Evolutionary conservation across 2,113 vertebrate genomes (phyloP), one percentile per base, ranked within the genome.

Genomic region (Globicephala melas): DNA sequence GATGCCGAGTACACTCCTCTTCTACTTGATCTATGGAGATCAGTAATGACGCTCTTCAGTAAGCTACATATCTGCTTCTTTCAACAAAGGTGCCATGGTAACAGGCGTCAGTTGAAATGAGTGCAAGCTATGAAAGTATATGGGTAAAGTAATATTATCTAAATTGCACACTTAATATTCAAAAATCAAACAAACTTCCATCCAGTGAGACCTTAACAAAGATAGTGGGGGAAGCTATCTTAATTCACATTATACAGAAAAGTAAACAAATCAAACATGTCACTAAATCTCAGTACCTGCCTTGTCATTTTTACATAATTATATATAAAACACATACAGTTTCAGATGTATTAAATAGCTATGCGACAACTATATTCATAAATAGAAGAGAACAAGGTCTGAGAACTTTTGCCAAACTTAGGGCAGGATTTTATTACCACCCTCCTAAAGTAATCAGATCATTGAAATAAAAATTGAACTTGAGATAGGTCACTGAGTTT

Each of bases 21-120:
- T 70, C 90, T 93, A 76, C 63, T 97, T 94, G 62, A 97, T 96
- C 62, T 95, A 94, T 33, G 76, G 73, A 96, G 9, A 93, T 91
- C 23, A 70, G 65, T 76, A 91, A 95, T 67, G 77, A 91, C 1
- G 21, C 58, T 94, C 79, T 91, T 97, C 50, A 89, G 44, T 79
- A 73, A 91, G 33, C 33, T 92, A 94, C n/a, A 28, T 68, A 91
- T 67, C 53, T 94, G 76, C 68, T 97, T 94, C 58, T 93, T 68
- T 94, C 65, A 71, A 68, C 36, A 87, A 77, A 94, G 38, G 44
- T 86, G 53, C 9, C 55, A 79, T 81, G 62, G 89, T 91, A 95
- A 97, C 62, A 97, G 67, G 28, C 25, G 94, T 33, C 47, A 87
- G 41, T 5, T 50, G 17, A 96, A 93, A 93, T 86, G 21, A 65